A percentile compares a stretch with the other conserved stretches of the same genome.
These are phyloP conservation scores for Peromyscus attwateri DNA, from an alignment of 2,797 vertebrate genomes.

Conservation along the genomic window DNA sequence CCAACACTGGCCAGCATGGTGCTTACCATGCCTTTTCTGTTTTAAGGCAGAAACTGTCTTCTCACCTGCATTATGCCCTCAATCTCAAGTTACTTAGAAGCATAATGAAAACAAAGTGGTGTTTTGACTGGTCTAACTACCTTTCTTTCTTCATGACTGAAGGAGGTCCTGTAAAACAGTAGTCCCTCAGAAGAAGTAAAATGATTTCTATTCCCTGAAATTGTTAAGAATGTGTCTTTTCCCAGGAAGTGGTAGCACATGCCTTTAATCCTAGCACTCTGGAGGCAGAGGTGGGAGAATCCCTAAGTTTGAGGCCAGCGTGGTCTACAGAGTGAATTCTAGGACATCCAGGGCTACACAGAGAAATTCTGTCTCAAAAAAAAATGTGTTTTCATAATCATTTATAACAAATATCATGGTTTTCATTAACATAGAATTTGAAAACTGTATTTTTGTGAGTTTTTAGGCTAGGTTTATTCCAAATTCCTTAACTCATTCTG, in stretches of 20 bases:
- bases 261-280: neutral
- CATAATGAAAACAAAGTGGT: conserved; percentile 81
- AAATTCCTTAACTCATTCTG: neutral
- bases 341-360: neutral
- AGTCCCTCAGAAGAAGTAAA: conserved; percentile 23
- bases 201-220: neutral
- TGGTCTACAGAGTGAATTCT: neutral
- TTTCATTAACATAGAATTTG: conserved; percentile 22
- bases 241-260: neutral
- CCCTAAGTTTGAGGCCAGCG: neutral
- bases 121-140: conserved; percentile 81
- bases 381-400: neutral
- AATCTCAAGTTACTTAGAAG: conserved; percentile 85
- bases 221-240: conserved; percentile 19
- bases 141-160: conserved; percentile 69
- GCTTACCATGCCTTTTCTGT: conserved; percentile 85
- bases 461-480: neutral
- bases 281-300: neutral
- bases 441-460: neutral
- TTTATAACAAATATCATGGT: neutral
- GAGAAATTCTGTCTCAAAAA: neutral
- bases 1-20: conserved; percentile 78
- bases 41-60: conserved; percentile 84
- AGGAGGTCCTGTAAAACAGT: neutral
- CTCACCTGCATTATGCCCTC: conserved; percentile 80